Evolutionary conservation across 2,797 vertebrate genomes (phyloP), one percentile per base, ranked within the genome.

Genomic region (Hybognathus amarus): DNA sequence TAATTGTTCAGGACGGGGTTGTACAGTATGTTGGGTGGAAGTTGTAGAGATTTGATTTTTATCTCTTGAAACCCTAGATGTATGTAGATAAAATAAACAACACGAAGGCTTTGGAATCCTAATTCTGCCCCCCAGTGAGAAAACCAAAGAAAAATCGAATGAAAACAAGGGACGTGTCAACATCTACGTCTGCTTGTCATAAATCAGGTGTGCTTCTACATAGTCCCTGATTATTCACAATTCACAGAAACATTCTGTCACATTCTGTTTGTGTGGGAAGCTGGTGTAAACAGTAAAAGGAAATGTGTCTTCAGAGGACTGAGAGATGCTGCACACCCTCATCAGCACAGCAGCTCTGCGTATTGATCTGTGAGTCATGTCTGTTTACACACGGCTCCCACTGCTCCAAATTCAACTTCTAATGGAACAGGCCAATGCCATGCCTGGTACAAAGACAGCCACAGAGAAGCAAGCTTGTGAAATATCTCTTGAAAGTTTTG

Each of bases 341-440:
- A 83, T 82, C 85, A 83, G 64, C 64, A n/a, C 71, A 71, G 79
- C 70, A 77, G 79, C 79, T 85, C 38, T 59, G 82, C 67, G 67
- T 87, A 89, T 80, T 87, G 87, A 89, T 88, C 85, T 80, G 83
- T 84, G 83, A 88, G 83, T 81, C 78, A 81, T 42, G 61, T 83
- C 78, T 87, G 88, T 87, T 85, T 87, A 82, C 86, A 83, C 77
- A 69, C 22, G 27, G 38, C 84, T 89, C 82, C 68, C 83, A 33
- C 70, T 71, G 69, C 88, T 82, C 56, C 64, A 81, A 86, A 87
- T 77, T 63, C 74, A 70, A 59, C 85, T 86, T 87, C 75, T 77
- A 76, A 79, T 59, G 47, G 47, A 73, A 80, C 78, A 71, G 78
- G 82, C 79, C 85, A 89, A 82, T 82, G 78, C 79, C 79, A 78